phyloP scores from a whole-genome alignment of 2,888 invertebrate species.

The Oasisia sp. region DNA sequence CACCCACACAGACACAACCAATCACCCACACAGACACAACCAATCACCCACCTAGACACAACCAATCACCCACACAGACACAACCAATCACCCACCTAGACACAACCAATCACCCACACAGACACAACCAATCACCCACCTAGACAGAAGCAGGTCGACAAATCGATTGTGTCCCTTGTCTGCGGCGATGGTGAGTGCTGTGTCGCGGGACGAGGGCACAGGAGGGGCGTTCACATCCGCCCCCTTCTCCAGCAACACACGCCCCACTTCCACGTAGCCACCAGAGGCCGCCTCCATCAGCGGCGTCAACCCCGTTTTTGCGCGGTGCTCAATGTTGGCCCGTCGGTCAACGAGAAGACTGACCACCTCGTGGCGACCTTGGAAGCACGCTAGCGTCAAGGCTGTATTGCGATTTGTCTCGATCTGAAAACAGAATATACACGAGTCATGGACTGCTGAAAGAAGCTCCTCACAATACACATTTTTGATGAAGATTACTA shows the following conservation, averaged over 20 bases:
- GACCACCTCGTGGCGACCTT: slow-evolving; percentile 98
- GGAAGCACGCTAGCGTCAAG: slow-evolving; percentile 97
- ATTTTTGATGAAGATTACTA: background rate
- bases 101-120: too few species aligned
- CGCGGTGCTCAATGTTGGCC: slow-evolving; percentile 98
- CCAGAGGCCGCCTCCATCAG: slow-evolving; percentile 99
- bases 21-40: too few species aligned
- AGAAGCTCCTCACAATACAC: background rate
- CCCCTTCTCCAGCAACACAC: slow-evolving; percentile 92
- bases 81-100: too few species aligned
- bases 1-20: too few species aligned
- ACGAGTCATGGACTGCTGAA: background rate
- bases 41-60: too few species aligned
- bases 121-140: slow-evolving; percentile 42
- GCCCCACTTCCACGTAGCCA: slow-evolving; percentile 97
- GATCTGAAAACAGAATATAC: slow-evolving; percentile 71
- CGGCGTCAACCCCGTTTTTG: slow-evolving; percentile 98
- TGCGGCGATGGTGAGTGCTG: slow-evolving; percentile 98
- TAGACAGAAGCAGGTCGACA: slow-evolving; percentile 69
- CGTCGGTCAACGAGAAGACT: slow-evolving; percentile 93
- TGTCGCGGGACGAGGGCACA: slow-evolving; percentile 96
- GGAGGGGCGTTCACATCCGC: slow-evolving; percentile 99
- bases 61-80: too few species aligned
- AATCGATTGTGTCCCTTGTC: slow-evolving; percentile 96
- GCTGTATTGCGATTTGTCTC: slow-evolving; percentile 99